Conservation (phyloP, 2,113 vertebrate genomes). For the Herpailurus yagouaroundi region DNA sequence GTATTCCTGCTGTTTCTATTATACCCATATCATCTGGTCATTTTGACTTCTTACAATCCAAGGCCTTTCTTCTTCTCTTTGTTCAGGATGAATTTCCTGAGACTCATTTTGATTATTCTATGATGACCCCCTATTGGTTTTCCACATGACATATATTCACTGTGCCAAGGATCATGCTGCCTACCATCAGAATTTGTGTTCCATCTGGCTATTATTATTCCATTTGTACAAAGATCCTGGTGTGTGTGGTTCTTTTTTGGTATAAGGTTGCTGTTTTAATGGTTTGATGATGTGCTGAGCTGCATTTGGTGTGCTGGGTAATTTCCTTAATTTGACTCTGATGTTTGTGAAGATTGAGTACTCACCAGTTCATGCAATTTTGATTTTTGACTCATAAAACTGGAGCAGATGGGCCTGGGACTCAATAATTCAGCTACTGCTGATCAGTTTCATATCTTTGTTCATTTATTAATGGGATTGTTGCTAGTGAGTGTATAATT, state of each 20-base stretch:
- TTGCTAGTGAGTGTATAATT: not conserved
- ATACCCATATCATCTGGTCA: not conserved
- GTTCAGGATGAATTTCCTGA: not conserved
- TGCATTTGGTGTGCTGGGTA: conserved; percentile 39
- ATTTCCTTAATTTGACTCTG: conserved; percentile 57
- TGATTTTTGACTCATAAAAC: conserved; percentile 63
- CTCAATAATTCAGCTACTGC: conserved; percentile 55
- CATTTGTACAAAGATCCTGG: not conserved
- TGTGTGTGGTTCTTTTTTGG: conserved; percentile 24
- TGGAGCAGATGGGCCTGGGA: conserved; percentile 43
- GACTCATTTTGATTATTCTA: not conserved
- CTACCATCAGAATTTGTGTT: not conserved
- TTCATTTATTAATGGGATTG: conserved; percentile 51
- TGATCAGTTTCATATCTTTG: conserved; percentile 39
- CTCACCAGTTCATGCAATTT: conserved; percentile 56
- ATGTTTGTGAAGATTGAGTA: conserved; percentile 49
- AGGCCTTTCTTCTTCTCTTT: not conserved
- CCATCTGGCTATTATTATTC: conserved; percentile 50
- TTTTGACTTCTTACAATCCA: not conserved
- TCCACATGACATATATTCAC: not conserved
- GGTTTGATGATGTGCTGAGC: conserved; percentile 34
- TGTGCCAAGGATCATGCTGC: not conserved
- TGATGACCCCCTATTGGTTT: not conserved
- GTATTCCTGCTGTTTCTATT: not conserved
- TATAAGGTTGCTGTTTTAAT: conserved; percentile 2